Base-by-base conservation (phyloP, 2,888 invertebrate genomes). In the Ormia ochracea region DNA sequence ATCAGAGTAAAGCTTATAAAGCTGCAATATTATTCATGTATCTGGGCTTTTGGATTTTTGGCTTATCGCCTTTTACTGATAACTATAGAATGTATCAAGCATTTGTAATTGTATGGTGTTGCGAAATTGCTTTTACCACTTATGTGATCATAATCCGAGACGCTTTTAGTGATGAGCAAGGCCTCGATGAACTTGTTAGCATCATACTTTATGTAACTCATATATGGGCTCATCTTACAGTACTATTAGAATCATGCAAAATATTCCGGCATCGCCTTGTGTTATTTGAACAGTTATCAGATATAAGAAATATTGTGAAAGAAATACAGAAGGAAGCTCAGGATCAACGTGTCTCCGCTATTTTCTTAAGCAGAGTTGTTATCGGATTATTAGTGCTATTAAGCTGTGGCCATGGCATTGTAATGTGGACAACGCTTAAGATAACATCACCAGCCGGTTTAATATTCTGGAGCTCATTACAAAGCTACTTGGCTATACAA, bases 401-500 rank as follows among this genome's bases (percentile, higher is more conserved):
- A 3, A 3, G 1, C 2, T 43, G 21, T 23, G 33, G 78, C 23
- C 85, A 86, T 17, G 12, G 83, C 0, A 50, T 82, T 14, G 83
- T 84, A 28, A 72, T 77, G 2, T 83, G 82, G 73, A 82, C 82
- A 3, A 85, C 83, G 3, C 36, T 54, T 3, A 19, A 36, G 0
- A 78, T 48, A 6, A 48, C 66, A 43, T 76, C 61, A 4, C 14
- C 54, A 5, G 63, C 48, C 1, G 50, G 14, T 4, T 1, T 45
- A 0, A 70, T 85, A 0, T 85, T 85, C 52, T 78, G 76, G 70
- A 70, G 73, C 19, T 77, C 84, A 1, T 52, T 87, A 61, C 73
- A 84, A 1, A 83, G 85, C 6, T 72, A 66, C 23, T 84, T 85
- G 72, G 82, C 85, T 1, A 61, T 88, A 3, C 85, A 85, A 38